Conservation (phyloP, 2,797 vertebrate genomes). For the Platalea minor region DNA sequence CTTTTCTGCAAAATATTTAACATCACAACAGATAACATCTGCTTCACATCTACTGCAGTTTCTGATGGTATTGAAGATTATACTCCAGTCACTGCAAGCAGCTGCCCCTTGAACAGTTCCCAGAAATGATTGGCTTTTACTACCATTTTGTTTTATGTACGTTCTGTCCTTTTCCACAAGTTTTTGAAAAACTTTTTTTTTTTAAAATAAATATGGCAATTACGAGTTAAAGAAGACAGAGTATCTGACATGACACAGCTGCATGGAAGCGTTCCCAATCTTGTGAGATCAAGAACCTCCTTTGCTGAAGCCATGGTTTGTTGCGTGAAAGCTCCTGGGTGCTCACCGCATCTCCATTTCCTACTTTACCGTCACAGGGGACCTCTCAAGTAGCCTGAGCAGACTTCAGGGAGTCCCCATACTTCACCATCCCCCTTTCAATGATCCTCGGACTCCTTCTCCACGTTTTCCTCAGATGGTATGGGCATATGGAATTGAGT, state of each 20-base stretch:
- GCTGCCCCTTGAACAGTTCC: neutral
- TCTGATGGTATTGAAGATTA: neutral
- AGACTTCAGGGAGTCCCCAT: neutral
- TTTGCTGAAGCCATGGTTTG: neutral
- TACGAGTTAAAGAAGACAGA: neutral
- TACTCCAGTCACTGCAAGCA: neutral
- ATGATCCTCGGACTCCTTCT: neutral
- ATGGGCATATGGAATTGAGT: neutral
- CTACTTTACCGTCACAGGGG: neutral
- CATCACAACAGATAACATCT: neutral
- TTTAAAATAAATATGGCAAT: neutral
- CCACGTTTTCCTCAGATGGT: neutral
- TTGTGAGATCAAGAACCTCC: neutral
- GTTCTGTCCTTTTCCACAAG: neutral
- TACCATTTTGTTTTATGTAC: neutral
- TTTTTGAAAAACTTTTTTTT: neutral
- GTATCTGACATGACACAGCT: neutral
- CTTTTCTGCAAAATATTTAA: neutral
- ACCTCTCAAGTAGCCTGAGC: neutral
- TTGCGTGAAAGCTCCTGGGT: neutral
- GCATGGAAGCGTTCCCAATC: neutral
- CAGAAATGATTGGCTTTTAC: neutral
- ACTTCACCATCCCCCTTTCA: neutral
- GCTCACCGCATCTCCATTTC: neutral
- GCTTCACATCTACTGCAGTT: neutral